phyloP scores from a whole-genome alignment of 2,888 invertebrate genomes.

The Muschampia plurimacula region DNA sequence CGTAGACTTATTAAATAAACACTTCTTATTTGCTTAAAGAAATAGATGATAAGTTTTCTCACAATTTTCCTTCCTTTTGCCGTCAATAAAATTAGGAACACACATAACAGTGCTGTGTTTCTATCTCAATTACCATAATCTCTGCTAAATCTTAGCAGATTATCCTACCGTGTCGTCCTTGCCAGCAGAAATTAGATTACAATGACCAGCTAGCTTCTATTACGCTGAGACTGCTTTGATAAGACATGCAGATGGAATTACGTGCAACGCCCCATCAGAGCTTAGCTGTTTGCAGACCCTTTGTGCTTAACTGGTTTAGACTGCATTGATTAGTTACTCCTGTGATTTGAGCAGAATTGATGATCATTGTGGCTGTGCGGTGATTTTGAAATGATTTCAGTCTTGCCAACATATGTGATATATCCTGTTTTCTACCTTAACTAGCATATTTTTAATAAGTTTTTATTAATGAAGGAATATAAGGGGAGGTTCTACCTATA shows the following conservation, averaged over 20 bases:
- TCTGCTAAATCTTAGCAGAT: neutral
- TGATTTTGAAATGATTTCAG: neutral
- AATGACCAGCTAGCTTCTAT: slow-evolving; percentile 14
- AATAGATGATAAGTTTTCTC: neutral
- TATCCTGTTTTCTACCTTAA: too few species aligned
- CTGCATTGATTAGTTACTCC: slow-evolving; percentile 26
- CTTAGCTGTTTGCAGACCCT: slow-evolving; percentile 13
- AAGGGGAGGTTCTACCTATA: too few species aligned
- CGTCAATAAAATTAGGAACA: neutral
- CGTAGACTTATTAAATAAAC: too few species aligned
- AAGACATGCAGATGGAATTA: slow-evolving; percentile 77
- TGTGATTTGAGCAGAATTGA: slow-evolving; percentile 22
- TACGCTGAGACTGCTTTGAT: slow-evolving; percentile 59
- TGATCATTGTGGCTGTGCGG: slow-evolving; percentile 5
- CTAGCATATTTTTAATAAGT: too few species aligned
- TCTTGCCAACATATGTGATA: neutral
- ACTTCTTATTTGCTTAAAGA: too few species aligned
- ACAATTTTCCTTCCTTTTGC: neutral
- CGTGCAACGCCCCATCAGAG: neutral
- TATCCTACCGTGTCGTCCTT: slow-evolving; percentile 7
- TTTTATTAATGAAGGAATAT: too few species aligned
- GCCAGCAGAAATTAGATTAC: slow-evolving; percentile 24
- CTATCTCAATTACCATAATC: slow-evolving; percentile 1
- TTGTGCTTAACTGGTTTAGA: slow-evolving; percentile 29
- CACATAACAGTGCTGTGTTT: neutral